phyloP scores from a whole-genome alignment of 2,888 invertebrate species.

The Tigriopus californicus region DNA sequence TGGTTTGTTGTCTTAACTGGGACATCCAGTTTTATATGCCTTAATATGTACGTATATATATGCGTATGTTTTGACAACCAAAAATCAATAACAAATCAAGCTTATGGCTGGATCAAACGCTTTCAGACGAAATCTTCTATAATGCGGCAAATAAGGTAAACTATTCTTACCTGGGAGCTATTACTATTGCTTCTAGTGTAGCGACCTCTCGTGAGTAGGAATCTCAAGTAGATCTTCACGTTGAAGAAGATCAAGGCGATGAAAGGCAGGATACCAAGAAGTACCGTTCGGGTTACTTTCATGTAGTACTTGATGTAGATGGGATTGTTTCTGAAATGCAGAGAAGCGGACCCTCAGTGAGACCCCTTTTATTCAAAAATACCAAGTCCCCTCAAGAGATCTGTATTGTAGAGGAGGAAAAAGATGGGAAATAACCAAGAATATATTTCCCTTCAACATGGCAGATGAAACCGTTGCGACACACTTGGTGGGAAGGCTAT shows the following conservation, averaged over 20 bases:
- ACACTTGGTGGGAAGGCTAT: too few relatives aligned
- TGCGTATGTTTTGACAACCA: too few relatives aligned
- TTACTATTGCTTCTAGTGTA: background rate
- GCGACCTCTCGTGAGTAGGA: background rate
- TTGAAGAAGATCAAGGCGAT: constrained; percentile 10
- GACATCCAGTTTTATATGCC: too few relatives aligned
- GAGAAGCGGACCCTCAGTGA: too few relatives aligned
- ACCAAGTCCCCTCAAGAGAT: too few relatives aligned
- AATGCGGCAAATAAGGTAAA: too few relatives aligned
- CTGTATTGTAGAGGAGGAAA: background rate
- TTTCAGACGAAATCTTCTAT: too few relatives aligned
- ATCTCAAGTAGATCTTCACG: background rate
- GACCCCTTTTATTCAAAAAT: too few relatives aligned
- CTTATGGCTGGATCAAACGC: too few relatives aligned
- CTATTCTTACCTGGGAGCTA: background rate
- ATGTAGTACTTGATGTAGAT: constrained; percentile 9
- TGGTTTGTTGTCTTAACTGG: too few relatives aligned
- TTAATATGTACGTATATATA: too few relatives aligned
- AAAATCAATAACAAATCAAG: too few relatives aligned
- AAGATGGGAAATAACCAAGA: background rate
- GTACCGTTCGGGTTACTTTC: background rate
- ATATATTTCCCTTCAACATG: background rate
- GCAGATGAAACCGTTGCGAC: background rate
- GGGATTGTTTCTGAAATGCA: background rate
- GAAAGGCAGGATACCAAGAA: constrained; percentile 7